These are phyloP conservation scores for Hypolimnas misippus DNA, from an alignment of 2,888 invertebrate species.

Conservation along the genomic window DNA sequence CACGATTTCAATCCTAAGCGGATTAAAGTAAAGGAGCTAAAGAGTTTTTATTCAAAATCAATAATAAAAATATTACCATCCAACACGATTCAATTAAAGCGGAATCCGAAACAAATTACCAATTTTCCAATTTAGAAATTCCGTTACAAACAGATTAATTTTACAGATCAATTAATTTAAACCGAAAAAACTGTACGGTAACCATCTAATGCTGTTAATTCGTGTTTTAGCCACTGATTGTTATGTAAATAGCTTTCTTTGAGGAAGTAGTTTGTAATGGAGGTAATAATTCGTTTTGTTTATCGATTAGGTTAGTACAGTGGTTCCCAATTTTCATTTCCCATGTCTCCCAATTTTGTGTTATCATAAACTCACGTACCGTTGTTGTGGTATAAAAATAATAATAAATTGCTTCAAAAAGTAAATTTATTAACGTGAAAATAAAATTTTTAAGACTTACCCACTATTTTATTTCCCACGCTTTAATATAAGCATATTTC, in stretches of 20 bases:
- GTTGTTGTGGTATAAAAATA: too few species aligned
- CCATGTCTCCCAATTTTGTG: not conserved
- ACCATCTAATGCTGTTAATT: too few species aligned
- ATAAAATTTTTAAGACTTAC: too few species aligned
- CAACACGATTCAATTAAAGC: not conserved
- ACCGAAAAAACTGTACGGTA: not conserved
- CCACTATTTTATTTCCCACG: too few species aligned
- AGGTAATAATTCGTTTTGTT: slow-evolving; percentile 25
- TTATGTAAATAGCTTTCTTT: slow-evolving; percentile 35
- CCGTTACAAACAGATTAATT: not conserved
- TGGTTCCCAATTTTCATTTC: not conserved
- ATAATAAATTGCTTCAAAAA: too few species aligned
- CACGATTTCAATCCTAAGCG: too few species aligned
- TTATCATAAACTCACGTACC: slow-evolving; percentile 1
- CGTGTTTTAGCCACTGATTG: not conserved
- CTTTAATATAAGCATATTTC: too few species aligned
- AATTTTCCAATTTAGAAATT: not conserved
- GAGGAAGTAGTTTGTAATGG: slow-evolving; percentile 26
- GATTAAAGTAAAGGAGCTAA: too few species aligned
- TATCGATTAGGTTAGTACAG: slow-evolving; percentile 17
- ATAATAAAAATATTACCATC: too few species aligned
- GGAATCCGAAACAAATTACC: not conserved
- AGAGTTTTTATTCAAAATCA: too few species aligned
- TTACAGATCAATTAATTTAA: not conserved
- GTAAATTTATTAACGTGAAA: too few species aligned